Base-by-base conservation (phyloP, 2,797 vertebrate species). In the Phylloscopus collybita region DNA sequence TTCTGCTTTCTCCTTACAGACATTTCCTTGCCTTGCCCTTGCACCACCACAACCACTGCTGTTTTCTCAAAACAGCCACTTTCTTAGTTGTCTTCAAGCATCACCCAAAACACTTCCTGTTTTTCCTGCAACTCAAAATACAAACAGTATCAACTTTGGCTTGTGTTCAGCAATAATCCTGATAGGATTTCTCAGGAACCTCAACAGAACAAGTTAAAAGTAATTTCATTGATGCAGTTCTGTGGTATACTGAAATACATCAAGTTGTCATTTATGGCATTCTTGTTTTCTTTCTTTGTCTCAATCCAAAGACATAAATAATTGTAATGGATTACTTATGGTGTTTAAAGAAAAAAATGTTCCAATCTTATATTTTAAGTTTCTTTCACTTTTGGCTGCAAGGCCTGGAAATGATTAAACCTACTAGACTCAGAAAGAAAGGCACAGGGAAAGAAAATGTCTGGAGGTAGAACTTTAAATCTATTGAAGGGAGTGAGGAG, bases 321-420 rank as follows among this genome's bases (percentile, higher is more conserved):
- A 91, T 80, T 40, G n/a, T 64, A 87, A 76, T 89, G 72, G 61
- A 65, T 93, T 95, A 85, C 95, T 93, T 38, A 59, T 89, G 22
- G 1, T 83, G 57, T 80, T 94, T 94, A 51, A 91, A 93, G 72
- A 53, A 76, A 85, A 89, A 91, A 67, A 42, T 6, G 8, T 82
- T 87, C 49, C 61, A 64, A 70, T 81, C 1, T 0, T 91, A 80
- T 88, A 45, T 57, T 95, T 94, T 91, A 85, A 20, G 74, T 82
- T 92, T 95, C 60, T 93, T 76, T 93, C 36, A 47, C 16, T 88
- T 93, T 80, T 92, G 87, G n/a, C 65, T 92, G 42, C 22, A 73
- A 80, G 27, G 27, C 65, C 88, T 96, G 95, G 86, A 95, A 94
- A 89, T 69, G 65, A 95, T 95, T 86, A 92, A 95, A 93, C 30